Conservation (phyloP, 2,888 invertebrate genomes). For the Brachypalpus laphriformis region DNA sequence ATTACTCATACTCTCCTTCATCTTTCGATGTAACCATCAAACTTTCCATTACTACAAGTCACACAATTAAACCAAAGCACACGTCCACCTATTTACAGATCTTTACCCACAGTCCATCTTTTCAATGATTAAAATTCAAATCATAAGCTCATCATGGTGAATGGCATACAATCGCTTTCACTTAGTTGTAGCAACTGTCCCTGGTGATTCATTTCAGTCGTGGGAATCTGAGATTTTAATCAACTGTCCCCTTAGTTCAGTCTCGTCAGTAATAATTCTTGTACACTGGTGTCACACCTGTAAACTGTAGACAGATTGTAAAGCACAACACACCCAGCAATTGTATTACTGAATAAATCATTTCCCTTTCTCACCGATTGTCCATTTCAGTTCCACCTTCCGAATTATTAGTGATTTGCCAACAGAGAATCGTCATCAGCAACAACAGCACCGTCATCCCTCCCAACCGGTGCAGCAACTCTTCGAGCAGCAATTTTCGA, state of each 20-base stretch:
- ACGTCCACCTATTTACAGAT: slow-evolving; percentile 18
- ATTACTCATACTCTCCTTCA: background rate
- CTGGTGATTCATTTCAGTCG: slow-evolving; percentile 33
- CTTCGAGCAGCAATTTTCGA: slow-evolving; percentile 67
- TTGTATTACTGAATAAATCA: slow-evolving; percentile 69
- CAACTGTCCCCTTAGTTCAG: slow-evolving; percentile 7
- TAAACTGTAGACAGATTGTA: slow-evolving; percentile 21
- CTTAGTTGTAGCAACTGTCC: slow-evolving; percentile 34
- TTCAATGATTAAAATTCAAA: slow-evolving; percentile 49
- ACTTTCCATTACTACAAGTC: background rate
- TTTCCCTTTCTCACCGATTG: slow-evolving; percentile 25
- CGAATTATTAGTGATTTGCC: slow-evolving; percentile 55
- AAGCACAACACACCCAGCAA: slow-evolving; percentile 25
- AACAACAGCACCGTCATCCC: slow-evolving; percentile 71
- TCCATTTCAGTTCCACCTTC: slow-evolving; percentile 56
- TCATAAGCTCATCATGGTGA: slow-evolving; percentile 45
- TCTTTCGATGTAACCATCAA: background rate
- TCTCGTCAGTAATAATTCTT: slow-evolving; percentile 37
- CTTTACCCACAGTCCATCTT: slow-evolving; percentile 5
- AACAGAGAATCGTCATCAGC: slow-evolving; percentile 74
- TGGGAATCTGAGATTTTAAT: slow-evolving; percentile 28
- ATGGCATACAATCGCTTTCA: slow-evolving; percentile 60
- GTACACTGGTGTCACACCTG: slow-evolving; percentile 4
- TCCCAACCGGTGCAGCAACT: slow-evolving; percentile 16
- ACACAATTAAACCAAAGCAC: background rate